A percentile compares a stretch with the other conserved stretches of the same genome.
phyloP scores from a whole-genome alignment of 1,140 invertebrate species.

The Onthophagus taurus region DNA sequence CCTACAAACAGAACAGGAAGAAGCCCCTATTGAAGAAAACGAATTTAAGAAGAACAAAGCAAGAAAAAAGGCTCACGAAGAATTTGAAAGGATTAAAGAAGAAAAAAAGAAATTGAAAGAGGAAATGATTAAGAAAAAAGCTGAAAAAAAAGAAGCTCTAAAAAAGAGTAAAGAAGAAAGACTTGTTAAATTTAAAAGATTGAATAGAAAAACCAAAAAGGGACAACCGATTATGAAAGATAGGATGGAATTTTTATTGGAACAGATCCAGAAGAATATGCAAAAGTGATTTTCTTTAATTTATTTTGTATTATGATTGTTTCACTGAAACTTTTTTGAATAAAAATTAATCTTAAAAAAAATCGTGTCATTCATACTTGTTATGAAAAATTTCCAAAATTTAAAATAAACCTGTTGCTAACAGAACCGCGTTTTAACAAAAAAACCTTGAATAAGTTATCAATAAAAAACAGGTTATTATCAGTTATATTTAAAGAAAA shows the following conservation, averaged over 20 bases:
- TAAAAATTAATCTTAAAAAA: too few species aligned
- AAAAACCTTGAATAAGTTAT: too few species aligned
- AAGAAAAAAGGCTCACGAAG: conserved; percentile 32
- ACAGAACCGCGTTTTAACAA: too few species aligned
- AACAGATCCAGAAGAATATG: conserved; percentile 45
- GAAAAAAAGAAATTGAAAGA: conserved; percentile 46
- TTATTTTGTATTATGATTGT: too few species aligned
- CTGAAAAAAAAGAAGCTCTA: conserved; percentile 51
- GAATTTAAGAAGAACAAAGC: conserved; percentile 39
- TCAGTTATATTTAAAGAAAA: too few species aligned
- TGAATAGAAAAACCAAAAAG: conserved; percentile 61
- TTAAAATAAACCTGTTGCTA: too few species aligned
- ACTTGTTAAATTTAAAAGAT: conserved; percentile 51
- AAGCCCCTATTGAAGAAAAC: conserved; percentile 12
- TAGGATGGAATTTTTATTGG: conserved; percentile 59
- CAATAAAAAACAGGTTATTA: too few species aligned
- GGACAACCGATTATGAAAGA: conserved; percentile 72
- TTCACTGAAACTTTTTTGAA: too few species aligned
- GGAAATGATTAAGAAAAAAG: conserved; percentile 40
- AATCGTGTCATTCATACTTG: too few species aligned
- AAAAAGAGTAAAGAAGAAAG: conserved; percentile 57
- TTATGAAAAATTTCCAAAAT: too few species aligned
- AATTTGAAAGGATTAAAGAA: conserved; percentile 45
- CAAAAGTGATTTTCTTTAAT: not conserved
- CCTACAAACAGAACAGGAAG: not conserved